These are phyloP conservation scores for Andricus grossulariae DNA, from an alignment of 1,140 invertebrate species.

Conservation along the genomic window DNA sequence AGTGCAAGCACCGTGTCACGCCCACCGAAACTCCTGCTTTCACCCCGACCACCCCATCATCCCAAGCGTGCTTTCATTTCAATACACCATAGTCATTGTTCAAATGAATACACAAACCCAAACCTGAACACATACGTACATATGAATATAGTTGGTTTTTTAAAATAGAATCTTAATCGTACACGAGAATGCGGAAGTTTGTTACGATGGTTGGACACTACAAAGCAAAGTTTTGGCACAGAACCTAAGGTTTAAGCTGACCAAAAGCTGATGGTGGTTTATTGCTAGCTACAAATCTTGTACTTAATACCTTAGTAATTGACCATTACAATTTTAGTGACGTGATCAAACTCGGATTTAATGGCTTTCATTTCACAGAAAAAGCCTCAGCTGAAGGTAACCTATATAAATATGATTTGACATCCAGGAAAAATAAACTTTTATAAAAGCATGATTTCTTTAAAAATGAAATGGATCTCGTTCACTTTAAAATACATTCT, in stretches of 20 bases:
- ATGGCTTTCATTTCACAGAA: too few species aligned
- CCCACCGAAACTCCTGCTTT: conserved; percentile 25
- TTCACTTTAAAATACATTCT: too few species aligned
- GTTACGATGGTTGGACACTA: conserved; percentile 7
- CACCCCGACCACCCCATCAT: conserved; percentile 47
- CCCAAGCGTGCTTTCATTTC: conserved; percentile 42
- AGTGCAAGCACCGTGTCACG: conserved; percentile 62
- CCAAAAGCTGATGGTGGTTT: conserved; percentile 19
- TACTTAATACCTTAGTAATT: background rate
- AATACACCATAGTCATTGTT: conserved; percentile 16
- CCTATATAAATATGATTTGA: too few species aligned
- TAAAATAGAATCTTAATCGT: conserved; percentile 47
- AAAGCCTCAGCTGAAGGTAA: too few species aligned
- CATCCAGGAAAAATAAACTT: too few species aligned
- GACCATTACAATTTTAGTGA: background rate
- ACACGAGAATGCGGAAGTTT: conserved; percentile 49
- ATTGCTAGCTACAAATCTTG: background rate
- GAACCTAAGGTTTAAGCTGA: conserved; percentile 11
- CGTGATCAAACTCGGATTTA: background rate
- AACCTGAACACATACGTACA: conserved; percentile 19
- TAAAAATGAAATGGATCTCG: too few species aligned
- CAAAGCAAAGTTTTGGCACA: conserved; percentile 16
- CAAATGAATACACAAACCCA: conserved; percentile 18
- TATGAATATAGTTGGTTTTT: conserved; percentile 28
- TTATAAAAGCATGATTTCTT: too few species aligned